phyloP scores from a whole-genome alignment of 2,888 invertebrate species.

The Acleris literana region DNA sequence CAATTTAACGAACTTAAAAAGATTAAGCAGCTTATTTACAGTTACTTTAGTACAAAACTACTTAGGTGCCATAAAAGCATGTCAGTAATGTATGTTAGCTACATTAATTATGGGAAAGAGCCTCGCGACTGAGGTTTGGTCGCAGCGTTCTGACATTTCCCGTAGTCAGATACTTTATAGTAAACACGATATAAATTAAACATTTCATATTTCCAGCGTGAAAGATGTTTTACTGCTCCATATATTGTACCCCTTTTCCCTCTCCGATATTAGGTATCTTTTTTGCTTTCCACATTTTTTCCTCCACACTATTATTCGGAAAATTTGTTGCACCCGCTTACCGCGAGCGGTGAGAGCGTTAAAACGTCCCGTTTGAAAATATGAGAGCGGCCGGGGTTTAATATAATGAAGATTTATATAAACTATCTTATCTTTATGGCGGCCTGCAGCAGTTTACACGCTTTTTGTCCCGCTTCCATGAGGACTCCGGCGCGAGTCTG shows the following conservation, averaged over 20 bases:
- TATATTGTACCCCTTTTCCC: constrained; percentile 53
- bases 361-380: constrained; percentile 70
- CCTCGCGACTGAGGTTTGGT: constrained; percentile 22
- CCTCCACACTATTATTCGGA: constrained; percentile 60
- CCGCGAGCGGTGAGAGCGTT: constrained; percentile 68
- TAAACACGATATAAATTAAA: constrained; percentile 51
- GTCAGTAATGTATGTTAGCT: constrained; percentile 9
- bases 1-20: constrained; percentile 14
- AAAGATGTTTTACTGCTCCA: constrained; percentile 51
- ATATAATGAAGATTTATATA: constrained; percentile 75
- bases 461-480: constrained; percentile 34
- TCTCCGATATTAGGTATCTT: constrained; percentile 47
- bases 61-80: constrained; percentile 9
- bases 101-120: constrained; percentile 26
- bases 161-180: constrained; percentile 8
- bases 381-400: constrained; percentile 66
- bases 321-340: constrained; percentile 71
- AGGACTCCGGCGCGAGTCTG: constrained; percentile 5
- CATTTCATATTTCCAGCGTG: constrained; percentile 46
- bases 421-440: constrained; percentile 56
- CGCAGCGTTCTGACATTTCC: constrained; percentile 14
- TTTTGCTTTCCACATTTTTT: constrained; percentile 53
- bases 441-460: constrained; percentile 28
- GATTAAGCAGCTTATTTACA: constrained; percentile 13
- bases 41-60: constrained; percentile 12